Base-by-base conservation (phyloP, 2,113 vertebrate genomes). In the Stigmatopora nigra region DNA sequence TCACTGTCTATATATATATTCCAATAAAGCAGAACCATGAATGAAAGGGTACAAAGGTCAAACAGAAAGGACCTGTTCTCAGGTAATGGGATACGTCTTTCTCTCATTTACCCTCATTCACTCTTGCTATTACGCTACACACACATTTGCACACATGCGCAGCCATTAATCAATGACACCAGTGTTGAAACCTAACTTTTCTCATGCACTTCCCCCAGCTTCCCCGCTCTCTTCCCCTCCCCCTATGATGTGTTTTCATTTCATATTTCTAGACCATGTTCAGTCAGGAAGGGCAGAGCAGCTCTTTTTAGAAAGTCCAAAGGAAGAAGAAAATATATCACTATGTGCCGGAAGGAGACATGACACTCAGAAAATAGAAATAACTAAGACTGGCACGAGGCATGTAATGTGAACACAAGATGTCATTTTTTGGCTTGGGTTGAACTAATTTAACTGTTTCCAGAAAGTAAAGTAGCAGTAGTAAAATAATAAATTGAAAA, bases 11-110 rank as follows among this genome's bases (percentile, higher is more conserved):
- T 15, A 48, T 48, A 13, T 15, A 48, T 16, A 16, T 16, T 48
- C 77, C 71, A 59, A 31, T 17, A 16, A 35, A 15, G 17, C 35
- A 71, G 58, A 45, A 10, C 19, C 14, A 36, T 63, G 63, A 25
- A 61, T 69, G 66, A 72, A 66, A 46, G 65, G 67, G 55, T 64
- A 55, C 45, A 20, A n/a, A 67, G 64, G 58, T 75, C 70, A 78
- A 25, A 88, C 83, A 83, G 78, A 84, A 76, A 62, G 41, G 63
- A 70, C 60, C 82, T 89, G 88, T 87, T 88, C 72, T 73, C 69
- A 84, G 78, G 75, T 82, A 71, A 77, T 6, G 25, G 22, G 55
- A 19, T 22, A 67, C 56, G 67, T 20, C 25, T 31, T 14, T 7
- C 13, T 35, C 55, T 36, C 55, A 41, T 41, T 57, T 14, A 16